Conservation (phyloP, 2,113 vertebrate genomes). For the Todiramphus chloris region DNA sequence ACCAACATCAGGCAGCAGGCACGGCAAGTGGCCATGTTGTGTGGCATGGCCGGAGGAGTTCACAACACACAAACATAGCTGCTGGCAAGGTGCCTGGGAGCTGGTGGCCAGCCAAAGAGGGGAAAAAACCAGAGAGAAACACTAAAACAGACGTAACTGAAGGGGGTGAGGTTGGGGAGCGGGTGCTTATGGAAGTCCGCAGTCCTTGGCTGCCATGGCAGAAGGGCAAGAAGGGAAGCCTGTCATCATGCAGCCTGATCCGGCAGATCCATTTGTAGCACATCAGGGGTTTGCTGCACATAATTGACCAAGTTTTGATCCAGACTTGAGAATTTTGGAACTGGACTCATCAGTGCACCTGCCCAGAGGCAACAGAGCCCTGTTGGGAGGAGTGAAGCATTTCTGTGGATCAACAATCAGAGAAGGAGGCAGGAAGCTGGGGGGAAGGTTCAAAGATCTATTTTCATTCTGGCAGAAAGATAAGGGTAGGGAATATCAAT, state of each 20-base stretch:
- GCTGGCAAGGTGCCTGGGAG: neutral
- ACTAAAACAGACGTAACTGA: neutral
- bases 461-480: conserved; percentile 35
- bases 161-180: neutral
- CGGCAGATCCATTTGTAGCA: fast-evolving
- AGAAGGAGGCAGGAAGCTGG: neutral
- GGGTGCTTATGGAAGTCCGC: fast-evolving
- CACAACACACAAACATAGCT: neutral
- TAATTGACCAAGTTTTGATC: neutral
- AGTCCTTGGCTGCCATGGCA: neutral
- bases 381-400: neutral
- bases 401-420: neutral
- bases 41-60: neutral
- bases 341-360: neutral
- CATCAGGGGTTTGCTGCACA: fast-evolving
- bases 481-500: neutral
- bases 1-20: fast-evolving
- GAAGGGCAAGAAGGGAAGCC: neutral
- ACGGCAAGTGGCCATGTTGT: fast-evolving
- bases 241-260: fast-evolving
- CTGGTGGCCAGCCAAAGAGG: neutral
- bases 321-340: neutral
- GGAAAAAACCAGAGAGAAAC: neutral
- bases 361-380: neutral
- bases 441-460: neutral